These are phyloP conservation scores for Lytechinus variegatus DNA, from an alignment of 35 echinoderm and acorn worm species.

Conservation along the genomic window DNA sequence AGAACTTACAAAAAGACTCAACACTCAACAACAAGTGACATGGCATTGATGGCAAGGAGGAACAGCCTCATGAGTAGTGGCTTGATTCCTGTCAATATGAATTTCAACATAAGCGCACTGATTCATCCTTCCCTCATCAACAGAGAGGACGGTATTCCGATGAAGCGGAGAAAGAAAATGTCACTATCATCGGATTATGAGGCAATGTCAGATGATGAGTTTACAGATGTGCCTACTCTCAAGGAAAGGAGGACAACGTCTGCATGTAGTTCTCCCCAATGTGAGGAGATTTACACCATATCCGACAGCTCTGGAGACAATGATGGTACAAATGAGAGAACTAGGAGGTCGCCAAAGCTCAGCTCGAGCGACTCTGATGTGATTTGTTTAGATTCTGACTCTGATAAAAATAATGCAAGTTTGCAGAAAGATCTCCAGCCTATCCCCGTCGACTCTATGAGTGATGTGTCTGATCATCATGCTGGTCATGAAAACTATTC, in stretches of 20 bases:
- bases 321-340: neutral
- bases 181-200: neutral
- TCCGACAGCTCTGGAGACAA: neutral
- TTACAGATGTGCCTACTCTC: neutral
- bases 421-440: neutral
- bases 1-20: neutral
- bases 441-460: neutral
- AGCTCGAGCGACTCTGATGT: neutral
- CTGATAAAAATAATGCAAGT: neutral
- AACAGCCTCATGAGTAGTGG: neutral
- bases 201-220: neutral
- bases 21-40: neutral
- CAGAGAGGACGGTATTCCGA: neutral
- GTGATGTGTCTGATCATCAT: neutral
- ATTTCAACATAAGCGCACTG: neutral
- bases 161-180: neutral
- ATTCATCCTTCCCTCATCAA: neutral
- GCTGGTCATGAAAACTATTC: neutral
- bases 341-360: neutral
- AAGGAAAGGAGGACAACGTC: neutral
- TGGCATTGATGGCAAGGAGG: neutral
- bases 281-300: neutral
- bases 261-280: neutral
- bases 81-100: neutral
- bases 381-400: neutral